These are phyloP conservation scores for Genyomyrus donnyi DNA, from an alignment of 2,113 vertebrate genomes.

Conservation along the genomic window DNA sequence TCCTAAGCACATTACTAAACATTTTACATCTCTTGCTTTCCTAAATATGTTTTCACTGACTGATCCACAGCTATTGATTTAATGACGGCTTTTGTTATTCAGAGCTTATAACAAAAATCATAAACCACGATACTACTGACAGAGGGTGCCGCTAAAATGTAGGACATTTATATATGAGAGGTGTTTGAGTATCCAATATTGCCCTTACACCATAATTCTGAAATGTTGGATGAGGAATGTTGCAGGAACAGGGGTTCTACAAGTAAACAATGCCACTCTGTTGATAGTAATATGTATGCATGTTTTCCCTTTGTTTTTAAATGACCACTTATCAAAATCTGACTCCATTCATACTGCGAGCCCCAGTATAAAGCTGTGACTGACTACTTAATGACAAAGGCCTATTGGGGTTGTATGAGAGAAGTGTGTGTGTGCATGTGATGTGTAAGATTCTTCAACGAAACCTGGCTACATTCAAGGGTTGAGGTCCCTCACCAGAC, in stretches of 20 bases:
- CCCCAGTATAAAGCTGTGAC: not conserved
- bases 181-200: not conserved
- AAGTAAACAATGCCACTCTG: not conserved
- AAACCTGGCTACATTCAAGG: not conserved
- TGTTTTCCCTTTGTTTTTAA: not conserved
- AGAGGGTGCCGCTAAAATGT: not conserved
- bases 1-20: not conserved
- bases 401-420: not conserved
- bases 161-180: not conserved
- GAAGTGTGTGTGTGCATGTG: not conserved
- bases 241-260: not conserved
- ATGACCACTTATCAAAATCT: not conserved
- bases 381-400: not conserved
- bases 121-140: not conserved
- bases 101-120: not conserved
- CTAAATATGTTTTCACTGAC: not conserved
- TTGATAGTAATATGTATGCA: not conserved
- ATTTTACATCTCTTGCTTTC: not conserved
- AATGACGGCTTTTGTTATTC: not conserved
- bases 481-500: constrained; percentile 12
- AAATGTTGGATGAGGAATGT: not conserved
- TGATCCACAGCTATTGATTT: not conserved
- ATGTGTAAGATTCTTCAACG: not conserved
- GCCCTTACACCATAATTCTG: not conserved
- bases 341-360: not conserved